Base-by-base conservation (phyloP, 2,797 vertebrate species). In the Anolis apletophallus region DNA sequence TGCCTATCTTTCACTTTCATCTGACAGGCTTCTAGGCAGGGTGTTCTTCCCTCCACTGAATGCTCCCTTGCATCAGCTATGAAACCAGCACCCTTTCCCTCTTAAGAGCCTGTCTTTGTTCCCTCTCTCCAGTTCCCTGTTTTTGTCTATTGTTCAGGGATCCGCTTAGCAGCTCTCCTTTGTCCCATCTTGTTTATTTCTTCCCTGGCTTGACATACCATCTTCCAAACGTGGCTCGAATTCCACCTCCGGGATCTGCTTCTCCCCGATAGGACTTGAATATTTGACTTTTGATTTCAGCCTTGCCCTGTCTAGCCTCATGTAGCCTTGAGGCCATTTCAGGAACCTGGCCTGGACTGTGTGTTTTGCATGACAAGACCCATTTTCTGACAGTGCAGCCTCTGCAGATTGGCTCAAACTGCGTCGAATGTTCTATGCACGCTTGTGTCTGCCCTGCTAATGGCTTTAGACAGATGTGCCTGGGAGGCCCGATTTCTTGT, bases 281-380 rank as follows among this genome's bases (percentile, higher is more conserved):
- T 67, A 17, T 64, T 67, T 86, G n/a, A 61, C 40, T 86, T 61
- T 73, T 72, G n/a, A 74, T 80, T 80, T 32, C 79, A 81, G 46
- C 50, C 57, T 64, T 64, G 14, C 77, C 32, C 29, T 17, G 52
- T 21, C 69, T 81, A 59, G 78, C 14, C 26, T 81, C 74, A 61
- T 34, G 23, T 81, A 73, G 69, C 40, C 71, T 81, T 16, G 26
- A 71, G 85, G n/a, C 12, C 36, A 46, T 46, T 80, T 80, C 0
- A 0, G 34, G 13, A 73, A 69, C 86, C 59, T 16, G 46, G n/a
- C 1, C 50, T 32, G 21, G 64, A 26, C 61, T 76, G 67, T 83
- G 69, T 23, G 36, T 73, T 87, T 29, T 7, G 76, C 87, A 59
- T 36, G 75, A 26, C 17, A 87, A n/a, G 54, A 46, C 19, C 13